These are phyloP conservation scores for Lagopus muta DNA, from an alignment of 2,113 vertebrate species.

Conservation along the genomic window DNA sequence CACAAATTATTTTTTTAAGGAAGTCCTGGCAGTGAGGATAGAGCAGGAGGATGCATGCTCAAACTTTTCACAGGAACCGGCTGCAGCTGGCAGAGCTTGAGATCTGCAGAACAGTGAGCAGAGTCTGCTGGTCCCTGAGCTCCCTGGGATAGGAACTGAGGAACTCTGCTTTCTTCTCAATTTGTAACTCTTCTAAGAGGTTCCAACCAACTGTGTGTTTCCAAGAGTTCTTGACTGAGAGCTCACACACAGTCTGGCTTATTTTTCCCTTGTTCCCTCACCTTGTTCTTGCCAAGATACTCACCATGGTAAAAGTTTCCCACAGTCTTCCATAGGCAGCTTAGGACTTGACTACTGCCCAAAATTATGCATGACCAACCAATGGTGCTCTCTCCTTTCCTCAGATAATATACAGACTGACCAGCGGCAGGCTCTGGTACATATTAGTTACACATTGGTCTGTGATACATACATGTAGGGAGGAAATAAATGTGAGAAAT, in stretches of 20 bases:
- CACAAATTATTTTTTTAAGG: not conserved
- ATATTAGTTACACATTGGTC: not conserved
- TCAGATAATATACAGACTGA: rapidly evolving
- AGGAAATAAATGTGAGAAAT: not conserved
- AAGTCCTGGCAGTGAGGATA: not conserved
- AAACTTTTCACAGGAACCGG: not conserved
- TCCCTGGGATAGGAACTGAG: not conserved
- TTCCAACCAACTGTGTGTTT: not conserved
- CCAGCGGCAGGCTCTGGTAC: not conserved
- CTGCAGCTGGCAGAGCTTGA: not conserved
- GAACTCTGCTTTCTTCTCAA: not conserved
- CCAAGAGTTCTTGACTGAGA: not conserved
- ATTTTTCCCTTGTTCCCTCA: not conserved
- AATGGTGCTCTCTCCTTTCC: not conserved
- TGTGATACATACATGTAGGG: not conserved
- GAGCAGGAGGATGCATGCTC: not conserved
- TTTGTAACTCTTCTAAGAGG: not conserved
- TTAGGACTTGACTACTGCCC: not conserved
- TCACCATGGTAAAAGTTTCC: not conserved
- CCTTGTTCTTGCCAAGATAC: not conserved
- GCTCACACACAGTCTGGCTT: not conserved
- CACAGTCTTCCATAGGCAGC: not conserved
- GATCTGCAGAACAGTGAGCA: not conserved
- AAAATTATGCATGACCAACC: not conserved
- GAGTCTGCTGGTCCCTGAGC: not conserved